Evolutionary conservation across 2,888 invertebrate genomes (phyloP).

Genomic region (Sinodicranocentrus sp.): DNA sequence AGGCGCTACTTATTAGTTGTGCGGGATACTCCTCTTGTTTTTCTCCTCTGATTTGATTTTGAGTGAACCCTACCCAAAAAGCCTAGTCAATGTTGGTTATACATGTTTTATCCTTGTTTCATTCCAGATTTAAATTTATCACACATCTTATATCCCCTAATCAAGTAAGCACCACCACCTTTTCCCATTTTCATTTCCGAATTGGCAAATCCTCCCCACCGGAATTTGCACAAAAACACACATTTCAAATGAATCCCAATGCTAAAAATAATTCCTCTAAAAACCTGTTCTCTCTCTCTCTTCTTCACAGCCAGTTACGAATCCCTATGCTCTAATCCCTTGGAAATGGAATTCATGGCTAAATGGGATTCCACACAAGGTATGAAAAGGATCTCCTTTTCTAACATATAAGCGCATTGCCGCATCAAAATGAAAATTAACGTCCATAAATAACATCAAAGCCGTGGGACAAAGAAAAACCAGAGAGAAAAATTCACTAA

Average conservation of each 20-base stretch:
- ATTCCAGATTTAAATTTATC: too few relatives aligned
- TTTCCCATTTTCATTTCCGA: not conserved
- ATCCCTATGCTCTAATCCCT: not conserved
- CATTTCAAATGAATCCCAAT: not conserved
- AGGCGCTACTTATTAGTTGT: slow-evolving; percentile 47
- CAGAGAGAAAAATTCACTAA: slow-evolving; percentile 15
- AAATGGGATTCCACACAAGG: not conserved
- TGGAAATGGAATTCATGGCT: not conserved
- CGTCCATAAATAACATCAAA: slow-evolving; percentile 42
- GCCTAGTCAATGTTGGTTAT: too few relatives aligned
- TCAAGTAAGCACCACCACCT: not conserved
- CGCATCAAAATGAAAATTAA: slow-evolving; percentile 35
- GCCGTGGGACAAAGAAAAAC: not conserved
- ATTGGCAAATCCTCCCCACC: not conserved
- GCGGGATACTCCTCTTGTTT: not conserved
- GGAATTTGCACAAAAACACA: not conserved
- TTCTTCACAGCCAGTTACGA: not conserved
- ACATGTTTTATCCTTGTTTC: too few relatives aligned
- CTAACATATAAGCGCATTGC: not conserved
- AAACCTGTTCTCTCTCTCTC: too few relatives aligned
- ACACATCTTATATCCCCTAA: not conserved
- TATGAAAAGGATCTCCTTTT: not conserved
- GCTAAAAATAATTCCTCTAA: too few relatives aligned
- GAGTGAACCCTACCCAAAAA: too few relatives aligned
- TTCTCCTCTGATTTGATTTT: not conserved